Conservation (phyloP, 1,140 invertebrate species). For the Zaprionus capensis region DNA sequence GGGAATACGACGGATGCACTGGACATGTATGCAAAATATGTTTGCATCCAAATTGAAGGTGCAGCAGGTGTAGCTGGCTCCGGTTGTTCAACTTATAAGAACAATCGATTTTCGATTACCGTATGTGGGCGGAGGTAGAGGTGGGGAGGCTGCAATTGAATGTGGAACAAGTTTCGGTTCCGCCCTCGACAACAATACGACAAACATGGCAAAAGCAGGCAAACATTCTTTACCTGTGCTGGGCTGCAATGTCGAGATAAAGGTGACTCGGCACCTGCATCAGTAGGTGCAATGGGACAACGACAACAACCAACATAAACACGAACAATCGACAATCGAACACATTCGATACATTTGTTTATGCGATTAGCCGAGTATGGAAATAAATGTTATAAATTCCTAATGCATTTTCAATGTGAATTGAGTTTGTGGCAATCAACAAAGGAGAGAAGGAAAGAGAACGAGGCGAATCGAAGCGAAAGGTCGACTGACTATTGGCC, state of each 20-base stretch:
- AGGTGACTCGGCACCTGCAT: conserved; percentile 31
- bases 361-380: conserved; percentile 19
- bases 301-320: not conserved
- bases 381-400: conserved; percentile 49
- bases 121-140: conserved; percentile 3
- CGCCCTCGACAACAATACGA: conserved; percentile 22
- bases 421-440: not conserved
- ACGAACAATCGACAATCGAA: conserved; percentile 14
- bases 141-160: conserved; percentile 45
- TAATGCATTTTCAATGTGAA: conserved; percentile 51
- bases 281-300: conserved; percentile 22
- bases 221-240: conserved; percentile 41
- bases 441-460: not conserved
- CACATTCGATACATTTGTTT: conserved; percentile 51
- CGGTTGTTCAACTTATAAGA: conserved; percentile 48
- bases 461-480: conserved; percentile 10
- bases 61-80: not conserved
- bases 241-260: conserved; percentile 47
- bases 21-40: conserved; percentile 49
- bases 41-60: conserved; percentile 45
- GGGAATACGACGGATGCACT: conserved; percentile 31
- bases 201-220: conserved; percentile 15
- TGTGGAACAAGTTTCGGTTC: conserved; percentile 8
- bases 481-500: conserved; percentile 62
- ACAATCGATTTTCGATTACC: conserved; percentile 72